phyloP scores from a whole-genome alignment of 2,113 vertebrate genomes.

The Malurus cyaneus region DNA sequence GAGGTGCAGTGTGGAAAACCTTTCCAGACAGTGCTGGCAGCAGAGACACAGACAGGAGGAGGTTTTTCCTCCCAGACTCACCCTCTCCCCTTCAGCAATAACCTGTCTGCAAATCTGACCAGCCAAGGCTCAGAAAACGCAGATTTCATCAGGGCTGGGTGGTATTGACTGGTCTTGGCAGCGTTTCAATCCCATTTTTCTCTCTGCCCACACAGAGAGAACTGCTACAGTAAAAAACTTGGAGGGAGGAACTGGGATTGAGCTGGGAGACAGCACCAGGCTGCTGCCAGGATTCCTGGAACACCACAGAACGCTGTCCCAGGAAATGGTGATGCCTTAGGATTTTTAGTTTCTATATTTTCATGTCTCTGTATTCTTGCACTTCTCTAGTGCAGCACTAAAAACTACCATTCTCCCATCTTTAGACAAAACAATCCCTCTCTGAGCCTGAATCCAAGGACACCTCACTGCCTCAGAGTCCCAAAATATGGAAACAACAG shows the following conservation, averaged over 20 bases:
- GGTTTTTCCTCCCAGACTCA: background rate
- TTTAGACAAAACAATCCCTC: no score
- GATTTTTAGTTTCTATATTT: no score
- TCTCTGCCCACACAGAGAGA: background rate
- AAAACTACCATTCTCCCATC: no score
- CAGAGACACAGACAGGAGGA: background rate
- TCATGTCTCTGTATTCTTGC: no score
- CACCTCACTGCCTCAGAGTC: no score
- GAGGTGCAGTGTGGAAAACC: background rate
- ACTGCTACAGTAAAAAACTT: background rate
- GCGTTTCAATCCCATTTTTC: background rate
- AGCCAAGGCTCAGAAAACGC: background rate
- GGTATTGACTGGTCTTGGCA: background rate
- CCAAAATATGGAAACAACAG: no score
- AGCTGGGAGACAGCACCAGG: background rate
- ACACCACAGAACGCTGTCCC: rapidly evolving
- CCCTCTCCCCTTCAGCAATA: background rate
- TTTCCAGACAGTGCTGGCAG: background rate
- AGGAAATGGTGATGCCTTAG: background rate
- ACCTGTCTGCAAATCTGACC: background rate
- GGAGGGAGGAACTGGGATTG: background rate
- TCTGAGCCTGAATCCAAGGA: no score
- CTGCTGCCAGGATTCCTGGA: background rate
- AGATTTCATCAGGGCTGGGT: background rate
- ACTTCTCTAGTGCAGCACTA: no score